Base-by-base conservation (phyloP, 1,140 invertebrate genomes). In the Pseudomyrmex flavicornis region DNA sequence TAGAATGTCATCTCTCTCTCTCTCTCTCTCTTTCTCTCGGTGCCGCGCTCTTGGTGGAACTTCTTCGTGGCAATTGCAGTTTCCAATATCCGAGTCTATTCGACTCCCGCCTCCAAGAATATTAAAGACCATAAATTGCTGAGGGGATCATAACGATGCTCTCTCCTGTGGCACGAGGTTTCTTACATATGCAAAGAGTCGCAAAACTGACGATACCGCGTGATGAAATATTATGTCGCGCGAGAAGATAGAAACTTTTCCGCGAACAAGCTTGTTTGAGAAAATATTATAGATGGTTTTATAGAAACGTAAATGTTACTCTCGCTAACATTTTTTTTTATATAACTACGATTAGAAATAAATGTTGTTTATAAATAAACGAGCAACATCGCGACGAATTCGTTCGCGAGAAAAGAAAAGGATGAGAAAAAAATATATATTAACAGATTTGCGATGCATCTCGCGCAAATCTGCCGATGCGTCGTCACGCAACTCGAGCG, bases 61-160 rank as follows among this genome's bases (percentile, higher is more conserved):
- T 15, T 48, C 12, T 72, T 44, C 17, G 7, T 35, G 13, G 44
- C 48, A 44, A 75, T 63, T 63, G 48, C 58, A 17, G 13, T 62
- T 62, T 61, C 58, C 73, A 75, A 75, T 75, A 75, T 75, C 59
- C 22, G 58, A 54, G 46, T 75, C 73, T 75, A 61, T 46, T 54
- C 50, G 17, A 17, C 74, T 7, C 20, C 20, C 12, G 9, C 62
- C 35, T 7, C 62, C 61, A 66, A 77, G 73, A 77, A 68, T 77
- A 68, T 77, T 77, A 66, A 66, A 77, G 50, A 58, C 52, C 10
- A 26, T 75, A 77, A 77, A 63, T 68, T 62, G 58, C 61, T 26
- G 44, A 61, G 72, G 0, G 44, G n/a, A 74, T 74, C 69, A 20
- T 73, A 73, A 73, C 26, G 44, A 44, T 2, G 9, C 12, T 61